Conservation (phyloP, 2,797 vertebrate genomes). For the Erethizon dorsatum region DNA sequence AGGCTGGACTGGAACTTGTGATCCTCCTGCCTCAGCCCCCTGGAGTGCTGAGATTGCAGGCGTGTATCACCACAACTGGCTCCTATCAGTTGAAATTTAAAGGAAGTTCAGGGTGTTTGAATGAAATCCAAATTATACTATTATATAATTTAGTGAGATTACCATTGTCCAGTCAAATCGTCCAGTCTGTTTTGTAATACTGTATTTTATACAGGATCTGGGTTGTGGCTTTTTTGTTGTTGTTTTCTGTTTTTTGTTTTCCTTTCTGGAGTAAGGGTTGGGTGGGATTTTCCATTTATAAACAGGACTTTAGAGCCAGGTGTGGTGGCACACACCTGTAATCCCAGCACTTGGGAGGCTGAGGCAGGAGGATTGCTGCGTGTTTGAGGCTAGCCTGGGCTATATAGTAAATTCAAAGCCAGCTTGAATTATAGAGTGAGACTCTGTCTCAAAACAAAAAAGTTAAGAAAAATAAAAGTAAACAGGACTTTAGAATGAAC, state of each 20-base stretch:
- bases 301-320: neutral
- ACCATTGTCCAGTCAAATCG: slow-evolving; percentile 7
- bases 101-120: slow-evolving; percentile 50
- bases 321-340: neutral
- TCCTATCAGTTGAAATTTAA: slow-evolving; percentile 67
- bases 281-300: slow-evolving; percentile 49
- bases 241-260: neutral
- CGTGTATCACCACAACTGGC: neutral
- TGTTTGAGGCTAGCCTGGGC: neutral
- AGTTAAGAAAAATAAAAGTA: neutral
- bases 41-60: neutral
- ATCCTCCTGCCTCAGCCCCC: neutral
- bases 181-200: neutral
- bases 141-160: slow-evolving; percentile 30
- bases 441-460: neutral
- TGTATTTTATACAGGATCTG: slow-evolving; percentile 42
- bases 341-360: neutral
- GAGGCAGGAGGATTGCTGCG: neutral
- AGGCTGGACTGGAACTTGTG: neutral
- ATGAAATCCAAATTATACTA: neutral
- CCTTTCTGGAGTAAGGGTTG: neutral
- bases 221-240: neutral
- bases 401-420: neutral
- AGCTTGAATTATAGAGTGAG: neutral
- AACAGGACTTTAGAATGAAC: slow-evolving; percentile 9